These are phyloP conservation scores for Macquaria ambigua DNA, from an alignment of 2,113 vertebrate species.

Conservation along the genomic window DNA sequence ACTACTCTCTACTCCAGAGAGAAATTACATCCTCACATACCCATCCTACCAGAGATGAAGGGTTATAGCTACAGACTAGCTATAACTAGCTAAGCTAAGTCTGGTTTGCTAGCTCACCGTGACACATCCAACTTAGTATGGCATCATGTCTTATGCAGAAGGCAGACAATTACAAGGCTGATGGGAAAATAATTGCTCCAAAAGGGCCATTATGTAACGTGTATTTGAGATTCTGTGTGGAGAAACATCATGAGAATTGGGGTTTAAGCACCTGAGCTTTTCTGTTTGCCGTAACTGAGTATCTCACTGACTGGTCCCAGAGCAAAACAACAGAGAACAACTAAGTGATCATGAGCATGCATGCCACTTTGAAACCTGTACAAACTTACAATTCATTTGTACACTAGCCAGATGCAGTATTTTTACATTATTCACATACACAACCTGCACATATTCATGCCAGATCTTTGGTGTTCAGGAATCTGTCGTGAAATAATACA, in stretches of 20 bases:
- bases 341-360: neutral
- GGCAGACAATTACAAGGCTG: constrained; percentile 1
- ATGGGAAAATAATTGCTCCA: neutral
- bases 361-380: neutral
- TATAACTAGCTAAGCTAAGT: too few species aligned
- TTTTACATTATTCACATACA: neutral
- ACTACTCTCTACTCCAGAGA: neutral
- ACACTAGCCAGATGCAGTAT: neutral
- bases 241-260: neutral
- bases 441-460: neutral
- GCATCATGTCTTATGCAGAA: neutral
- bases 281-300: neutral
- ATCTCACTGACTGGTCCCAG: neutral
- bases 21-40: neutral
- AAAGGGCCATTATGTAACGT: neutral
- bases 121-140: neutral
- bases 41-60: neutral
- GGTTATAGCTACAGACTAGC: neutral
- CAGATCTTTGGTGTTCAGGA: neutral
- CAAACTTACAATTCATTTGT: neutral
- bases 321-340: neutral
- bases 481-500: constrained; percentile 11
- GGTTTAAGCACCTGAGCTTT: neutral
- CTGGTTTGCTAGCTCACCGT: neutral
- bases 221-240: neutral